Evolutionary conservation across 2,888 invertebrate species (phyloP).

Genomic region (Dinocampus coccinellae): DNA sequence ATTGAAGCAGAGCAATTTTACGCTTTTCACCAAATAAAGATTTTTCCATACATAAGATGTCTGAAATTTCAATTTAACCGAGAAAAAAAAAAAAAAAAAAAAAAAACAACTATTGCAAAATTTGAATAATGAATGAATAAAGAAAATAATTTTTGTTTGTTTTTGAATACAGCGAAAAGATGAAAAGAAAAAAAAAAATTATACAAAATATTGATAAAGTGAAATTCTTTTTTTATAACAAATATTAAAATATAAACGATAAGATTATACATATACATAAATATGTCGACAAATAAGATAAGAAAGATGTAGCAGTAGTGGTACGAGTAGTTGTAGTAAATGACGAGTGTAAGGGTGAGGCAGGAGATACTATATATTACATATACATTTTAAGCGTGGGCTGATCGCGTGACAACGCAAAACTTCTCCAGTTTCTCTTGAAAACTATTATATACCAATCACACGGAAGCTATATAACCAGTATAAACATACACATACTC

Average conservation of each 20-base stretch:
- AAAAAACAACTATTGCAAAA: no score
- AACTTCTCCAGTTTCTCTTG: conserved; percentile 34
- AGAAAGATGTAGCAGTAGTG: not conserved
- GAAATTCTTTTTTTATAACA: not conserved
- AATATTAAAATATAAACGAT: not conserved
- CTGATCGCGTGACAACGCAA: conserved; percentile 34
- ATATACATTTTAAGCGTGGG: conserved; percentile 21
- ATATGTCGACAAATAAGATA: not conserved
- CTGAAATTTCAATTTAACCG: no score
- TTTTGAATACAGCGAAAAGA: no score
- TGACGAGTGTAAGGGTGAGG: no score
- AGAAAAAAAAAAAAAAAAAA: no score
- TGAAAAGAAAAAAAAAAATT: not conserved
- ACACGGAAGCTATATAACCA: conserved; percentile 23
- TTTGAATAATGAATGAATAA: not conserved
- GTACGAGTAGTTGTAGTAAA: no score
- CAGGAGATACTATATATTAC: not conserved
- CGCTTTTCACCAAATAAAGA: no score
- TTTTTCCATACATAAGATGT: no score
- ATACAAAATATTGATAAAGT: not conserved
- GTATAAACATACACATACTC: conserved; percentile 21
- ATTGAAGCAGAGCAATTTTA: no score
- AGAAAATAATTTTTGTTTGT: no score
- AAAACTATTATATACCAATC: conserved; percentile 38
- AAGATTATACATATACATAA: not conserved